Evolutionary conservation across 2,113 vertebrate genomes (phyloP), one percentile per base, ranked within the genome.

Genomic region (Macrotus californicus): DNA sequence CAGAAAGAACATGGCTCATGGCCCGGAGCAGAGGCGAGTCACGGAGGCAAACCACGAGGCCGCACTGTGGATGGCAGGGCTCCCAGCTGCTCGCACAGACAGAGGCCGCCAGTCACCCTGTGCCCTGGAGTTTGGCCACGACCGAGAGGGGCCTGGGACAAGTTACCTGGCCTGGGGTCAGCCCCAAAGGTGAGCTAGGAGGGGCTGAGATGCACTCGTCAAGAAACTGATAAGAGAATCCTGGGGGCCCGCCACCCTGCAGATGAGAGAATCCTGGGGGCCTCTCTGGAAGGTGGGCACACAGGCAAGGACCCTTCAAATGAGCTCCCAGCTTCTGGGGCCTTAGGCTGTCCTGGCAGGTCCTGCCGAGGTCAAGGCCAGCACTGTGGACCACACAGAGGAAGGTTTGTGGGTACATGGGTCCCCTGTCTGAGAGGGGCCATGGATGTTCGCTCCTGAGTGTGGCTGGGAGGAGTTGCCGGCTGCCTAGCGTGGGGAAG

Each of bases 1-100:
- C 29, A 34, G 34, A 50, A 64, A 66, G 14, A 22, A 48, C 46
- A 36, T 4, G 5, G 3, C 0, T 0, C 16, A 10, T 19, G 19
- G 90, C 70, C 76, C 29, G n/a, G 43, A 10, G 29, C 3, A 19
- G 13, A 22, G 6, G 50, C 19, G 50, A 90, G 56, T 92, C 91
- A 1, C 26, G 29, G 54, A 54, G 54, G 54, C 4, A 19, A 54
- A 1, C 54, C 54, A 54, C 19, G 19, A 54, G 54, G 19, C 54
- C 7, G 54, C 6, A 2, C 54, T 6, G 19, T 21, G 54, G 54
- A 54, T 7, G 54, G 54, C 54, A 54, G 54, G 54, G 54, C 54
- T 21, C 29, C 12, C 61, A 46, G 87, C 75, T 41, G 81, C 18
- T 72, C 7, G 5, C 52, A 9, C 5, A 7, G 9, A 31, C 52